Percentiles rank a stretch among this genome's conserved stretches.
These are phyloP conservation scores for Chromoteleia sp. DNA, from an alignment of 2,888 invertebrate species.

Conservation along the genomic window DNA sequence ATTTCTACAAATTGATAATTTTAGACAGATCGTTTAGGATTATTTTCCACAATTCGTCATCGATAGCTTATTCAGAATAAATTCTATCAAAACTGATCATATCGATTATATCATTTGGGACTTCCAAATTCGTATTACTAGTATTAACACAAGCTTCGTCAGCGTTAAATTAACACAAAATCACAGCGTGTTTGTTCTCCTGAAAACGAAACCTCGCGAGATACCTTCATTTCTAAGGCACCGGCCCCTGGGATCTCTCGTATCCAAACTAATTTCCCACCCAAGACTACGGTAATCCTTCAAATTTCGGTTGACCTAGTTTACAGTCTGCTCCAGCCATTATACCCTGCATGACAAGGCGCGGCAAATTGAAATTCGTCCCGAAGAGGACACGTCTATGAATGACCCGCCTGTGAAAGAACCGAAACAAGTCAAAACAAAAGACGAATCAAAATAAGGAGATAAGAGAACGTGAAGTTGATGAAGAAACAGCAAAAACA, in stretches of 20 bases:
- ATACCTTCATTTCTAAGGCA: neutral
- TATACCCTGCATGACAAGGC: neutral
- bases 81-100: no score
- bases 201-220: neutral
- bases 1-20: no score
- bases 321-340: neutral
- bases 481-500: no score
- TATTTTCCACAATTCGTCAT: no score
- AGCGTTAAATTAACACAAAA: neutral
- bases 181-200: neutral
- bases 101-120: no score
- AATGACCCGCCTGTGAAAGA: no score
- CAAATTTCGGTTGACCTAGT: conserved; percentile 29
- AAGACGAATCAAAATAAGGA: conserved; percentile 2
- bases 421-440: neutral
- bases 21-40: no score
- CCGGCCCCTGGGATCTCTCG: conserved; percentile 1
- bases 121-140: neutral
- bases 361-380: conserved; percentile 1
- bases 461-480: no score
- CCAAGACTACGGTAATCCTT: conserved; percentile 15
- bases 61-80: no score
- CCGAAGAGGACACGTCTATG: no score
- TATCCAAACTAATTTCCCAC: conserved; percentile 34
- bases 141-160: neutral